Evolutionary conservation across 2,888 invertebrate genomes (phyloP).

Genomic region (Pseudeuparius sepicola): DNA sequence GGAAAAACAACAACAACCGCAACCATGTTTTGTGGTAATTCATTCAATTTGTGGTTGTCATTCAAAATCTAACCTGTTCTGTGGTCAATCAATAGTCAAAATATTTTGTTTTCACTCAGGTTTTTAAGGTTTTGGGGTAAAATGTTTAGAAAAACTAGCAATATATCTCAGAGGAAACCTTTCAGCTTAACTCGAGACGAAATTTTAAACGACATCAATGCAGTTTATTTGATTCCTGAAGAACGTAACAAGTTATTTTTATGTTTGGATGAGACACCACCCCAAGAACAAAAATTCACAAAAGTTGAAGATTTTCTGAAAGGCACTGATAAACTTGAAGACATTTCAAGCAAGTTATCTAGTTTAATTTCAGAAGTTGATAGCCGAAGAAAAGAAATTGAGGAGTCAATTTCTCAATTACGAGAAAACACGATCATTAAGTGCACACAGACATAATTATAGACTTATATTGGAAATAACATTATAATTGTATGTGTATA

Average conservation of each 20-base stretch:
- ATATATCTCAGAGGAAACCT: slow-evolving; percentile 21
- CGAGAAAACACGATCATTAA: no score
- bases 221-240: slow-evolving; percentile 23
- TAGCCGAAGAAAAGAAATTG: slow-evolving; percentile 21
- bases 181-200: slow-evolving; percentile 23
- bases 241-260: slow-evolving; percentile 28
- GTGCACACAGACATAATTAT: no score
- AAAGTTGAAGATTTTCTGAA: slow-evolving; percentile 31
- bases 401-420: no score
- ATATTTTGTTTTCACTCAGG: no score
- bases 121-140: no score
- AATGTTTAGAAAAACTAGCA: slow-evolving; percentile 26
- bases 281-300: slow-evolving; percentile 26
- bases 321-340: slow-evolving; percentile 28
- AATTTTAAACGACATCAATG: slow-evolving; percentile 28
- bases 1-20: no score
- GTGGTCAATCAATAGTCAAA: no score
- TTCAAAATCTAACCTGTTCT: no score
- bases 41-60: no score
- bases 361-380: slow-evolving; percentile 21
- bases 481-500: no score
- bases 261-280: slow-evolving; percentile 30
- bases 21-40: no score
- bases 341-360: slow-evolving; percentile 21
- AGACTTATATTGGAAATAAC: no score